Base-by-base conservation (phyloP, 2,797 vertebrate species). In the Huso huso region DNA sequence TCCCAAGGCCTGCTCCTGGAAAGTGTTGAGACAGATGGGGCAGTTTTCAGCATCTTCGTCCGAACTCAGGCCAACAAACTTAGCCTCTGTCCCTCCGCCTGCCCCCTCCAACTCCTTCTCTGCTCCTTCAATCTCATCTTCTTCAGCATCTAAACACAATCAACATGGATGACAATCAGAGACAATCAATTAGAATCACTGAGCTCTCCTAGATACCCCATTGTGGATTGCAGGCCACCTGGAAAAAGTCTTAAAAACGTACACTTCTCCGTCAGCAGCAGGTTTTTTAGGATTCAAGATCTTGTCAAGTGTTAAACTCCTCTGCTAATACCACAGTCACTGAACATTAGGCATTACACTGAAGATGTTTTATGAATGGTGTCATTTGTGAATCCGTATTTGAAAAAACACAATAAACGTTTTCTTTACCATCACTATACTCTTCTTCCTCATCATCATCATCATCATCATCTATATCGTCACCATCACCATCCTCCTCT, bases 1-100 rank as follows among this genome's bases (percentile, higher is more conserved):
- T 49, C 95, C 97, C 73, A 98, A 90, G 1, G 89, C 93, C 80
- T 99, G 97, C 77, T 88, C 92, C 69, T 81, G 87, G 70, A 99
- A 96, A 0, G 84, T 86, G 73, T 99, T 98, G 69, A 99, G 93
- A 74, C 97, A 99, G 75, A 99, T 98, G 0, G 97, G 94, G 80
- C 97, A 99, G 73, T 87, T 96, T 57, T 99, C 97, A 0, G 86
- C 50, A 0, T 98, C 97, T 9, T 98, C 94, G 55, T 99, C 96
- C 1, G 96, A 98, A 66, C 84, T 92, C 58, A 89, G 6, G 2
- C 3, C 73, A 0, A 6, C 68, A 6, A 79, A 1, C 6, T 71
- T 77, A 4, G 78, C 48, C 0, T 76, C 66, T 0, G 61, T 51
- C 15, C 72, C 82, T 0, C 69, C 74, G 12, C 57, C 6, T 1